phyloP scores from a whole-genome alignment of 2,113 vertebrate species.

The Romanogobio albipinnatus region DNA sequence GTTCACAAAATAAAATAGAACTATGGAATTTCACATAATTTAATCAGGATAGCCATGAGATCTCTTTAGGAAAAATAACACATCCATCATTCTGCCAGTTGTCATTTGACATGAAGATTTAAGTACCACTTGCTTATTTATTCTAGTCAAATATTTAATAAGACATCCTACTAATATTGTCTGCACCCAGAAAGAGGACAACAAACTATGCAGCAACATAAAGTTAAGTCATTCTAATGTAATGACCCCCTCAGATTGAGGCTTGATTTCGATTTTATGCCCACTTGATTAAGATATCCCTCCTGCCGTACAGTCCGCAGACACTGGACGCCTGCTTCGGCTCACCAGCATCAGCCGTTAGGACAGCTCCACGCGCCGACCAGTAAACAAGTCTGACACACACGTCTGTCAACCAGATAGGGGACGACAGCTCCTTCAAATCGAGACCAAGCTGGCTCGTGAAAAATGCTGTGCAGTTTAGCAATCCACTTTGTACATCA shows the following conservation, averaged over 20 bases:
- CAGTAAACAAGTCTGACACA: constrained; percentile 55
- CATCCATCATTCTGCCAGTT: background rate
- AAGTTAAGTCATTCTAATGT: constrained; percentile 39
- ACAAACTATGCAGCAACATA: constrained; percentile 7
- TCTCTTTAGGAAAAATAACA: constrained; percentile 3
- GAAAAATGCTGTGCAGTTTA: constrained; percentile 38
- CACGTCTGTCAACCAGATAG: constrained; percentile 49
- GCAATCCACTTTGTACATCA: background rate
- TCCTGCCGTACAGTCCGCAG: constrained; percentile 27
- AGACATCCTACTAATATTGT: constrained; percentile 1
- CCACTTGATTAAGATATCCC: constrained; percentile 57
- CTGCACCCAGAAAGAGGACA: background rate
- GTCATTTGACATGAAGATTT: background rate
- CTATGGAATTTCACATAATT: background rate
- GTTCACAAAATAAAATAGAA: background rate
- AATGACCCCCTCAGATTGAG: constrained; percentile 47
- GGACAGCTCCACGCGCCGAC: constrained; percentile 36
- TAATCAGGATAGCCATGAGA: background rate
- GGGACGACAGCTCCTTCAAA: constrained; percentile 43
- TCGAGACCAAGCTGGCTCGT: background rate
- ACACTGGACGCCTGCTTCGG: constrained; percentile 45
- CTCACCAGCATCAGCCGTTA: constrained; percentile 41
- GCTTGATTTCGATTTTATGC: constrained; percentile 42
- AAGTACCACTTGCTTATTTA: background rate
- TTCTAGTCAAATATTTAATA: background rate